phyloP scores from a whole-genome alignment of 2,113 vertebrate genomes.

The Stigmatopora argus region DNA sequence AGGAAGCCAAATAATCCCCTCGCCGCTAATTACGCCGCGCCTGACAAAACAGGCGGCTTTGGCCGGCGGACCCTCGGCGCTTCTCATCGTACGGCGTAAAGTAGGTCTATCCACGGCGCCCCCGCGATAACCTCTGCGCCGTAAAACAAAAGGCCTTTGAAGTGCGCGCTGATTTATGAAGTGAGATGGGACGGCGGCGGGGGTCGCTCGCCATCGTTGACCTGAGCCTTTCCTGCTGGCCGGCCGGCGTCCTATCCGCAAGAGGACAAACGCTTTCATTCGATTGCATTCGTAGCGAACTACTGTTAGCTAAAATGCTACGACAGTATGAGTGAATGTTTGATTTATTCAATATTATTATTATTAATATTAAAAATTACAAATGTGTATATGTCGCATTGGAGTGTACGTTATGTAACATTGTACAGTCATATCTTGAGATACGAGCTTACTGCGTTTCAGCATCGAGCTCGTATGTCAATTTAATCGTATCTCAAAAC shows the following conservation, averaged over 20 bases:
- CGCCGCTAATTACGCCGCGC: slow-evolving; percentile 33
- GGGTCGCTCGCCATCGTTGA: slow-evolving; percentile 57
- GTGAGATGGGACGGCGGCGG: slow-evolving; percentile 50
- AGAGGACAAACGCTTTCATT: no score
- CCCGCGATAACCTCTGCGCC: slow-evolving; percentile 63
- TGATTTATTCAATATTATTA: no score
- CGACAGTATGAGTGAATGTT: no score
- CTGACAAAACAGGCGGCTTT: slow-evolving; percentile 51
- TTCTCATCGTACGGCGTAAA: slow-evolving; percentile 57
- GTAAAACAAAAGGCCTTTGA: slow-evolving; percentile 67
- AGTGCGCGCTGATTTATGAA: slow-evolving; percentile 64
- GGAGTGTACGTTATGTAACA: no score
- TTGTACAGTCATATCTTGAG: no score
- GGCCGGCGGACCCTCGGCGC: slow-evolving; percentile 46
- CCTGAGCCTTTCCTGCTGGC: slow-evolving; percentile 54
- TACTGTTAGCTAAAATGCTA: no score
- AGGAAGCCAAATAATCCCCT: slow-evolving; percentile 57
- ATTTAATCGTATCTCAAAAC: no score
- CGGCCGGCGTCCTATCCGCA: neutral
- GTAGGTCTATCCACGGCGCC: slow-evolving; percentile 57
- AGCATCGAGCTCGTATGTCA: no score
- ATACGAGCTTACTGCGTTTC: no score
- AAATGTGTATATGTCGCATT: no score
- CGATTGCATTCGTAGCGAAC: no score
- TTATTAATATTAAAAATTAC: no score